Conservation (phyloP, 1,140 invertebrate genomes). For the Onthophagus taurus region DNA sequence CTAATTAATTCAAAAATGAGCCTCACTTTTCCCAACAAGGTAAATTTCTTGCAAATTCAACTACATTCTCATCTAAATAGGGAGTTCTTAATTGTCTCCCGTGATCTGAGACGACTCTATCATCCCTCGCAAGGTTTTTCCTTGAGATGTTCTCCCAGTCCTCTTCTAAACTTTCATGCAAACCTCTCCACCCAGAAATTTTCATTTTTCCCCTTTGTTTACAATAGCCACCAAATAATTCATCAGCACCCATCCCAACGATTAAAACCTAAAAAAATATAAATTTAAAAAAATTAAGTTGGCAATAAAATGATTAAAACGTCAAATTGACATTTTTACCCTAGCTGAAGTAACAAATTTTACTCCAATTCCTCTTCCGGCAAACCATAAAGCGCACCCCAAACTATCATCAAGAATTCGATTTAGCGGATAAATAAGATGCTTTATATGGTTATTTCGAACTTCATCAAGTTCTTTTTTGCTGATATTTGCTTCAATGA, state of each 20-base stretch:
- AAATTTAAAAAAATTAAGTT: neutral
- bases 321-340: no score
- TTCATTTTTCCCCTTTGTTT: conserved; percentile 70
- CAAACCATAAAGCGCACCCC: conserved; percentile 93
- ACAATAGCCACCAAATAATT: conserved; percentile 90
- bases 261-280: conserved; percentile 58
- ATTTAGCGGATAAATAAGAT: conserved; percentile 72
- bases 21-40: conserved; percentile 68
- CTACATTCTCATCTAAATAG: conserved; percentile 89
- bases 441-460: conserved; percentile 49
- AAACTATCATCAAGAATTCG: conserved; percentile 95
- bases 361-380: conserved; percentile 54
- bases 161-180: conserved; percentile 53
- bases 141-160: conserved; percentile 81
- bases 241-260: conserved; percentile 92
- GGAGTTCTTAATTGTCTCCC: conserved; percentile 74
- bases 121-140: conserved; percentile 90
- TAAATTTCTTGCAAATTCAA: conserved; percentile 59
- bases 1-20: neutral
- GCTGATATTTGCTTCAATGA: conserved; percentile 63
- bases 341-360: conserved; percentile 54
- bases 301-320: neutral
- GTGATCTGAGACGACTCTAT: conserved; percentile 73
- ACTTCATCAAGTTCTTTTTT: conserved; percentile 52
- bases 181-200: conserved; percentile 57